phyloP scores from a whole-genome alignment of 1,140 invertebrate genomes.

The Orius laevigatus region DNA sequence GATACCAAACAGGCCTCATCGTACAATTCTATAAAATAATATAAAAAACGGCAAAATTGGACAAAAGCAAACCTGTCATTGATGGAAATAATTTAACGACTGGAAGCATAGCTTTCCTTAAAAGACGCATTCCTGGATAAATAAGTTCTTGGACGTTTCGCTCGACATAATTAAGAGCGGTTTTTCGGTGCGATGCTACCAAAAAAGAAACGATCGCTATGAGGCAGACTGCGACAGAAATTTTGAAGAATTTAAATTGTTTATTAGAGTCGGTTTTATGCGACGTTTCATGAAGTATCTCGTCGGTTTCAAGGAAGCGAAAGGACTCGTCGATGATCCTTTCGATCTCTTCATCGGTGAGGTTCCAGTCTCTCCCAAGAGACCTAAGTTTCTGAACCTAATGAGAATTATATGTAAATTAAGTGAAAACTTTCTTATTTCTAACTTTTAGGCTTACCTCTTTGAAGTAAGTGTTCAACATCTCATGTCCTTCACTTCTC shows the following conservation, averaged over 20 bases:
- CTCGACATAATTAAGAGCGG: conserved; percentile 34
- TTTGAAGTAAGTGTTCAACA: no score
- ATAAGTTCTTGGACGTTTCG: conserved; percentile 50
- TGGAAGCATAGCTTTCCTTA: conserved; percentile 43
- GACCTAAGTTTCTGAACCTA: conserved; percentile 24
- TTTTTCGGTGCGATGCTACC: conserved; percentile 22
- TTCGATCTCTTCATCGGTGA: conserved; percentile 33
- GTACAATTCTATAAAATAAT: conserved; percentile 43
- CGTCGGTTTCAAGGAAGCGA: conserved; percentile 25
- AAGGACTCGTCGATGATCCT: conserved; percentile 34
- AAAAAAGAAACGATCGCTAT: conserved; percentile 5
- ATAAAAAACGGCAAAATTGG: not conserved
- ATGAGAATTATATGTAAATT: not conserved
- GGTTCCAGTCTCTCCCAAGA: conserved; percentile 25
- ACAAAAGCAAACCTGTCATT: conserved; percentile 34
- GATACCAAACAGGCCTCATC: conserved; percentile 60
- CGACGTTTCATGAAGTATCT: not conserved
- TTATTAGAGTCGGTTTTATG: not conserved
- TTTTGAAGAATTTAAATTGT: not conserved
- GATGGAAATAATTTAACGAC: conserved; percentile 39
- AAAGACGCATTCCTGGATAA: conserved; percentile 43
- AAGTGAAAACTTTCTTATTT: no score
- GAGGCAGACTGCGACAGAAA: not conserved
- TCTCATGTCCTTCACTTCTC: no score
- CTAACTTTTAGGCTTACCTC: no score